phyloP scores from a whole-genome alignment of 2,888 invertebrate species.

The Deroplatys truncata region DNA sequence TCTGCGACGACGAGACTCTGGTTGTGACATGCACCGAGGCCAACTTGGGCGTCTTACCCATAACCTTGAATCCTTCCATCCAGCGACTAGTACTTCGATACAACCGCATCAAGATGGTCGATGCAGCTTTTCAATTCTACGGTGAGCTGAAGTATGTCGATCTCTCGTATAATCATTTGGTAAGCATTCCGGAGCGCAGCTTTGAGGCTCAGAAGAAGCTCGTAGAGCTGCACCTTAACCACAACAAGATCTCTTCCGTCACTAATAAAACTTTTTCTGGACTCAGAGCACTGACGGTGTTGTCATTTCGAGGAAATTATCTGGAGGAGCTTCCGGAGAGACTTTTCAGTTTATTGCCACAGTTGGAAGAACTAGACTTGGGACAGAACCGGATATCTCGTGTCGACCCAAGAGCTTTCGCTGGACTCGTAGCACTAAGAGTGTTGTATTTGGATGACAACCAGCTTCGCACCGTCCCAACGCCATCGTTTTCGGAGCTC shows the following conservation, averaged over 20 bases:
- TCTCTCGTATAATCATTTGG: slow-evolving; percentile 77
- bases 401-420: slow-evolving; percentile 73
- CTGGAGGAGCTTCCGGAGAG: slow-evolving; percentile 72
- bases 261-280: slow-evolving; percentile 77
- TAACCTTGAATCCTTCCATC: slow-evolving; percentile 86
- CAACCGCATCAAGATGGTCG: slow-evolving; percentile 83
- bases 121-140: slow-evolving; percentile 81
- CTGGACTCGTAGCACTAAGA: slow-evolving; percentile 68
- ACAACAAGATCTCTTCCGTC: slow-evolving; percentile 78
- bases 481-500: slow-evolving; percentile 65
- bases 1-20: slow-evolving; percentile 84
- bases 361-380: slow-evolving; percentile 79
- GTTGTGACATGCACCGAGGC: slow-evolving; percentile 83
- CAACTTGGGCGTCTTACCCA: slow-evolving; percentile 83
- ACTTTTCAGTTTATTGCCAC: slow-evolving; percentile 67
- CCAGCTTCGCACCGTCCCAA: slow-evolving; percentile 71
- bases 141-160: slow-evolving; percentile 80
- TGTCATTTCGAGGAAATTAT: slow-evolving; percentile 78
- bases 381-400: slow-evolving; percentile 80
- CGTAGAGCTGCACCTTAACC: slow-evolving; percentile 76
- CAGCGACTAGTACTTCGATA: slow-evolving; percentile 75
- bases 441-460: slow-evolving; percentile 83
- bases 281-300: slow-evolving; percentile 69
- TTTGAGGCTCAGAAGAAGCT: slow-evolving; percentile 77
- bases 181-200: slow-evolving; percentile 73